Evolutionary conservation across 2,797 vertebrate genomes (phyloP), one percentile per base, ranked within the genome.

Genomic region (Arnoldichthys spilopterus): DNA sequence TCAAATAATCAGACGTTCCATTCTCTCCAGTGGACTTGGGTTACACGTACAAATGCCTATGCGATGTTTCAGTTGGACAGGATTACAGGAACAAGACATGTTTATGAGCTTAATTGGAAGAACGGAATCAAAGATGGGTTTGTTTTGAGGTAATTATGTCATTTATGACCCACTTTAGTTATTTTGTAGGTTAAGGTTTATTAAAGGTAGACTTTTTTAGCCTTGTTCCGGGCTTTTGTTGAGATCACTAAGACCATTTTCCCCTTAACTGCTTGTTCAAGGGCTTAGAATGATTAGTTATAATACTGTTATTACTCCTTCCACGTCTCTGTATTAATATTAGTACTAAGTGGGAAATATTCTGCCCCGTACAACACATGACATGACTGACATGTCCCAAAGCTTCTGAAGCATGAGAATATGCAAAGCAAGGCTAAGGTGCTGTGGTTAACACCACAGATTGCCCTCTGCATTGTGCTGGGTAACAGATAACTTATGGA

Each of bases 11-110:
- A 74, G 26, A 26, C 77, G 22, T 43, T 30, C 47, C 63, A 70
- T 61, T 63, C 63, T 72, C 61, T 66, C 30, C 45, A 62, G 40
- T 75, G 83, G 67, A 59, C 28, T 80, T 72, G 66, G 66, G 59
- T 71, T 83, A 54, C 75, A 70, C 22, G 11, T 9, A 63, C 28
- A 71, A 69, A 56, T 67, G 45, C 49, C 37, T 71, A 58, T 37
- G 22, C 62, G 37, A 72, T 67, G 68, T 59, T 59, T 66, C 22
- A 43, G 22, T 43, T 47, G 49, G 32, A 22, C 3, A 9, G 43
- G 51, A 72, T 67, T 76, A 51, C 20, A 37, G 51, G 30, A 56
- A 54, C 32, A 37, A 32, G 66, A 6, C 63, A n/a, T 26, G 37
- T 45, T 45, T 24, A 28, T 28, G 47, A 54, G 47, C 70, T 64